Evolutionary conservation across 2,113 vertebrate species (phyloP).

Genomic region (Nothocercus julius): DNA sequence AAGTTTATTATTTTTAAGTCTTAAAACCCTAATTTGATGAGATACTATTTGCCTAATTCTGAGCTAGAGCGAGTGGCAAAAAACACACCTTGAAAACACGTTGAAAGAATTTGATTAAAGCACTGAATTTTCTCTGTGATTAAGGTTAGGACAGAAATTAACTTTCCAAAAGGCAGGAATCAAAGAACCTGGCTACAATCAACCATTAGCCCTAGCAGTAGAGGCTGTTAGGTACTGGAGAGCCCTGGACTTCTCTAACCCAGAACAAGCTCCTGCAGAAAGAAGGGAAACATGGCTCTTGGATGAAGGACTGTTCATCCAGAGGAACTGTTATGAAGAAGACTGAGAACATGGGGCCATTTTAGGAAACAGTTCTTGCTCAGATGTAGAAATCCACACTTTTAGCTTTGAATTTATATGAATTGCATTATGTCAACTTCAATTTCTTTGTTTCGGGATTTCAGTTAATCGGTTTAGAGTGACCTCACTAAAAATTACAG

Average conservation of each 20-base stretch:
- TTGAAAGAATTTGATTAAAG: background rate
- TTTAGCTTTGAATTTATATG: background rate
- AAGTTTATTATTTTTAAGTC: background rate
- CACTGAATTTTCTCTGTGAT: background rate
- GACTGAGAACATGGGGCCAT: background rate
- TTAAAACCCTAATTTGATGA: background rate
- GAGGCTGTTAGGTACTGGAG: background rate
- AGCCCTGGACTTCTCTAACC: background rate
- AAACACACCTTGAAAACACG: background rate
- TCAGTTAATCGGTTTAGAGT: background rate
- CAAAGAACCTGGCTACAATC: background rate
- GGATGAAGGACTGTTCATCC: background rate
- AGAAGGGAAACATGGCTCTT: background rate
- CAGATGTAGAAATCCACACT: rapidly evolving
- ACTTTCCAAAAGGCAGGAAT: background rate
- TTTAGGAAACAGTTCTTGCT: background rate
- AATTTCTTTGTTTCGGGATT: background rate
- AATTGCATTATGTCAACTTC: background rate
- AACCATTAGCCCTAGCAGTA: background rate
- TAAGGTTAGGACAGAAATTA: background rate
- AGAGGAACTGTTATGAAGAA: background rate
- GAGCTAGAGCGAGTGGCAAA: background rate
- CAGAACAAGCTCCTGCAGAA: background rate
- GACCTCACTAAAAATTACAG: background rate
- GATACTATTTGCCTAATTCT: background rate